Evolutionary conservation across 2,888 invertebrate species (phyloP).

Genomic region (Caenorhabditis uteleia): DNA sequence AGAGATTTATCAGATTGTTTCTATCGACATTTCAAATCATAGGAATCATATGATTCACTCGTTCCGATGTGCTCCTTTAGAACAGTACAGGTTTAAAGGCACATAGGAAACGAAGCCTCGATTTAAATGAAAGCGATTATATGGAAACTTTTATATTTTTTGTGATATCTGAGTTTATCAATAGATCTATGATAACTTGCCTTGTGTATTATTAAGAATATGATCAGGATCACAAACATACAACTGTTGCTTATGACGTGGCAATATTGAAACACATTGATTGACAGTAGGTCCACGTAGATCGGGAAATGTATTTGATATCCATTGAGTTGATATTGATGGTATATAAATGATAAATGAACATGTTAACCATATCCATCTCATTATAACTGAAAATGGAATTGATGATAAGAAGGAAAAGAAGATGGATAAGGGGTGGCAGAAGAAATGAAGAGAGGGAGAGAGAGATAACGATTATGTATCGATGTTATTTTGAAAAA

Average conservation of each 20-base stretch:
- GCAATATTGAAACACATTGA: conserved; percentile 48
- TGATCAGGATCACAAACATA: conserved; percentile 69
- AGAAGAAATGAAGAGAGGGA: neutral
- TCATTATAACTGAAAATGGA: neutral
- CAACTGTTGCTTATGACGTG: conserved; percentile 51
- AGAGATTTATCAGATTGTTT: too few relatives aligned
- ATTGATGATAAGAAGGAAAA: conserved; percentile 8
- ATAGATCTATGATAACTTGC: conserved; percentile 34
- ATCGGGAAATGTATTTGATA: conserved; percentile 40
- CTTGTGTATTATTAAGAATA: conserved; percentile 65
- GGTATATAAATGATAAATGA: conserved; percentile 1
- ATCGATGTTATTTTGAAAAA: conserved; percentile 34
- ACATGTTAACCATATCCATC: neutral
- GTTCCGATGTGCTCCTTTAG: too few relatives aligned
- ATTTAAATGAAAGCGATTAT: too few relatives aligned
- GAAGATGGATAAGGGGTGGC: conserved; percentile 1
- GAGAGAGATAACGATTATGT: neutral
- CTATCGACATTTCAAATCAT: too few relatives aligned
- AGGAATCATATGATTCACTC: too few relatives aligned
- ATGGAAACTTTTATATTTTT: too few relatives aligned
- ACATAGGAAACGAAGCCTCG: too few relatives aligned
- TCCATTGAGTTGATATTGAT: conserved; percentile 49
- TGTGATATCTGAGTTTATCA: neutral
- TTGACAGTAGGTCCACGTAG: conserved; percentile 61
- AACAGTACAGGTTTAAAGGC: too few relatives aligned